Base-by-base conservation (phyloP, 2,113 vertebrate genomes). In the Trogon melanurus region DNA sequence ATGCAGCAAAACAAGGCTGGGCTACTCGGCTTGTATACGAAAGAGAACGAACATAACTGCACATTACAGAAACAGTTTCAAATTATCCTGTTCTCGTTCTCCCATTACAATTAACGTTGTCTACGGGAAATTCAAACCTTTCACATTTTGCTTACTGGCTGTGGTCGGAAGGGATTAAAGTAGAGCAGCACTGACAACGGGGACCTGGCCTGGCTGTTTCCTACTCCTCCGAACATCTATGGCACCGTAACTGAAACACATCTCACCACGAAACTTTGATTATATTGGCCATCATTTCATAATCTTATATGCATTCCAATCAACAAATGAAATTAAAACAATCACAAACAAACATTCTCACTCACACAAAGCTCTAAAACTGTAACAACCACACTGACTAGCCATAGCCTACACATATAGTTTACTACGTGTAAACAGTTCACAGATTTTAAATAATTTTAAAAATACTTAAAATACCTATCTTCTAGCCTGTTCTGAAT, bases 311-410 rank as follows among this genome's bases (percentile, higher is more conserved):
- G 58, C 4, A n/a, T 26, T 75, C 2, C 17, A 57, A 64, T 70
- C 66, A 57, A 85, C 18, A 78, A 93, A 90, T 36, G 53, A 64
- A 93, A 75, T 72, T 48, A 50, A 79, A 85, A 71, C 62, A 64
- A 82, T 51, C 25, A 72, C 29, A 93, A 75, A 41, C 41, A 41
- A 41, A 64, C 47, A 61, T 65, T 82, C 79, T 88, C 27, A 69
- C 36, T 48, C 89, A 64, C 26, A 66, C 38, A 80, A 79, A 95
- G 20, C 16, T 76, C 79, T 83, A 93, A 79, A 89, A 60, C 22
- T 44, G 6, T 34, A 88, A 64, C 21, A 75, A n/a, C 9, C 30
- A 21, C 1, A 0, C 5, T 56, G 13, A 62, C 73, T 48, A 91
- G 64, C 62, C 38, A 45, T 4, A 65, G 44, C 1, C 7, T 51